Evolutionary conservation across 2,113 vertebrate species (phyloP), one percentile per base, ranked within the genome.

Genomic region (Nerophis ophidion): DNA sequence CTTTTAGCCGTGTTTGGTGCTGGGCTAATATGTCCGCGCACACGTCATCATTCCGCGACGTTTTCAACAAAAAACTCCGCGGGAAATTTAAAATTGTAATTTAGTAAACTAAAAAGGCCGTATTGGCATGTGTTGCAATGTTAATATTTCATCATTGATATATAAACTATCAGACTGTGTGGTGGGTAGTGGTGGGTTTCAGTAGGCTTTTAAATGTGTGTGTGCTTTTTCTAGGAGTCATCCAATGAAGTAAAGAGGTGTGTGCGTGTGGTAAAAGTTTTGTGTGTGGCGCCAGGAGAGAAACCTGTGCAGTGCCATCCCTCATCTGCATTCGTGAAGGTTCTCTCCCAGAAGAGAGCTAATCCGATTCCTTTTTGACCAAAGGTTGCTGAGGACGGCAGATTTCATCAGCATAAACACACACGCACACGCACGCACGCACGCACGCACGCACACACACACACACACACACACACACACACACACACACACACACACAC

Each of bases 311-410:
- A 14, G 72, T 34, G 55, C 83, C 81, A 84, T 84, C 83, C 76
- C 74, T 86, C 86, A 86, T 86, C 82, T 85, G 82, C 84, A 87
- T 89, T 88, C 83, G 81, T 81, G 78, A 82, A 87, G 81, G 72
- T 77, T 79, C 79, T 71, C 82, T 83, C 87, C 81, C 68, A 44
- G 72, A 78, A 83, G 83, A 85, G 75, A 79, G 77, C 80, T 88
- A 87, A 88, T 87, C 83, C 86, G 75, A 83, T 89, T 87, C 85
- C 70, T 83, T 78, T 56, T 84, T 87, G 82, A 75, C 66, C 47
- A 75, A 63, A 81, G 79, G 75, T 81, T 87, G 84, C 84, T 88
- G 84, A 87, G 82, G 80, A 81, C 40, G 80, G 86, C 86, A 88
- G 80, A 88, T 89, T 89, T 88, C 84, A 84, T 82, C 83, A 81